Conservation (phyloP, 1,140 invertebrate genomes). For the Mylabris phalerata region DNA sequence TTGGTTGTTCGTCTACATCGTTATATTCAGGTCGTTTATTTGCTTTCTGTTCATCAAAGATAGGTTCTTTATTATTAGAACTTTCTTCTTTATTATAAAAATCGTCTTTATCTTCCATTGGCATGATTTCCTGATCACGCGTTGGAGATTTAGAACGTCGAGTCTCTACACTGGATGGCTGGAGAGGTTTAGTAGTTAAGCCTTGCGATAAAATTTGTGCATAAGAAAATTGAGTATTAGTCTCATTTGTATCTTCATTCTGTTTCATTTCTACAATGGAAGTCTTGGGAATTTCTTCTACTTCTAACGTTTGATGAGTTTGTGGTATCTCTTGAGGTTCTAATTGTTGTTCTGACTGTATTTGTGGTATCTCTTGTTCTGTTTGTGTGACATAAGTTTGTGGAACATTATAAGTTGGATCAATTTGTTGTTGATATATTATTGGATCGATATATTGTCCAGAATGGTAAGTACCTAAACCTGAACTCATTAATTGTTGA, state of each 20-base stretch:
- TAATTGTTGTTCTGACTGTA: background rate
- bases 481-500: slow-evolving; percentile 42
- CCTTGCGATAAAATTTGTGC: slow-evolving; percentile 66
- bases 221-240: slow-evolving; percentile 48
- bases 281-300: slow-evolving; percentile 4
- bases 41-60: slow-evolving; percentile 27
- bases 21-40: slow-evolving; percentile 29
- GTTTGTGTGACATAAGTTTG: background rate
- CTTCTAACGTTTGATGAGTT: background rate
- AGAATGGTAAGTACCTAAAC: slow-evolving; percentile 38
- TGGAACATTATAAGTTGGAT: no score
- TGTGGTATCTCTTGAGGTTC: background rate
- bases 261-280: background rate
- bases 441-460: slow-evolving; percentile 5
- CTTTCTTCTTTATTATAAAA: slow-evolving; percentile 9
- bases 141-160: slow-evolving; percentile 33
- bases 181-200: slow-evolving; percentile 46
- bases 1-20: slow-evolving; percentile 25
- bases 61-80: slow-evolving; percentile 28
- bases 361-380: background rate
- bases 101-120: slow-evolving; percentile 25
- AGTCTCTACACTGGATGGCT: slow-evolving; percentile 50
- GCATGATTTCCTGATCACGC: slow-evolving; percentile 30
- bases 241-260: background rate
- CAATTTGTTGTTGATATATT: no score